Conservation (phyloP, 2,113 vertebrate species). For the Phyllostomus discolor region DNA sequence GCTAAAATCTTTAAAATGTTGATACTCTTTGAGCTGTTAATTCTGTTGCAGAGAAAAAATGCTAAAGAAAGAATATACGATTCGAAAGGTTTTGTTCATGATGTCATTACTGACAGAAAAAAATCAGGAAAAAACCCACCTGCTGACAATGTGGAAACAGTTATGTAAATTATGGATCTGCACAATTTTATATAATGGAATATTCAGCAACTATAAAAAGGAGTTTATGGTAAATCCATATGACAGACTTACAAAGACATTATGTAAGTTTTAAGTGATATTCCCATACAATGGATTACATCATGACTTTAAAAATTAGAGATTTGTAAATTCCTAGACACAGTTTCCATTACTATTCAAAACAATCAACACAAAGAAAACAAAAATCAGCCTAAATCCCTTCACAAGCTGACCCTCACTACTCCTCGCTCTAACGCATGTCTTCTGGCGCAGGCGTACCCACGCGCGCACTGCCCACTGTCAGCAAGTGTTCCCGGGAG, state of each 20-base stretch:
- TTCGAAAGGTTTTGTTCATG: neutral
- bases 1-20: neutral
- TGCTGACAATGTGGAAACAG: neutral
- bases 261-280: neutral
- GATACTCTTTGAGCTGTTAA: neutral
- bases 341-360: neutral
- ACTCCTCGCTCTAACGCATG: neutral
- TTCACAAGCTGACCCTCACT: neutral
- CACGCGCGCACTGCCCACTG: neutral
- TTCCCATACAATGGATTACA: neutral
- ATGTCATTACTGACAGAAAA: neutral
- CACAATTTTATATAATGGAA: neutral
- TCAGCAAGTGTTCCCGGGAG: neutral
- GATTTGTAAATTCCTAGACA: neutral
- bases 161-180: neutral
- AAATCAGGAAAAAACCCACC: neutral
- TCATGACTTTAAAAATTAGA: neutral
- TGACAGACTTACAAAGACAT: neutral
- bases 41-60: slow-evolving; percentile 11
- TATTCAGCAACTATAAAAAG: neutral
- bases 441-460: neutral
- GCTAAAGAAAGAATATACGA: neutral
- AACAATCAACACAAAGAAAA: neutral
- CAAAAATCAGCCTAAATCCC: neutral
- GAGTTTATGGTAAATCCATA: neutral